A percentile compares a stretch with the other conserved stretches of the same genome.
Conservation (phyloP, 2,113 vertebrate genomes). For the Osmerus mordax region DNA sequence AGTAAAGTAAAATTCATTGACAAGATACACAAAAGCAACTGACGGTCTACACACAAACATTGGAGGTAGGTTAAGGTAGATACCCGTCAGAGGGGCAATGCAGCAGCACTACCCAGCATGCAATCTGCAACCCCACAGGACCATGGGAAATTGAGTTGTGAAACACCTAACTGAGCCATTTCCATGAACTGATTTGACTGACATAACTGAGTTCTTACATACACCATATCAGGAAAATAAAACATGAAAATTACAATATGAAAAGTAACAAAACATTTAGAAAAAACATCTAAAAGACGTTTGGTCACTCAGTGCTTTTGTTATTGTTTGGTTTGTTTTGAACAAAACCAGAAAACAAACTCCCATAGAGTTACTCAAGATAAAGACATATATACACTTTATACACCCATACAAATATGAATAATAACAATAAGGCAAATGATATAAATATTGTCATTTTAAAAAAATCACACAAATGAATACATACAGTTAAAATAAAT, state of each 20-base stretch:
- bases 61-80: conserved; percentile 70
- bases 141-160: conserved; percentile 48
- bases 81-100: conserved; percentile 63
- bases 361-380: conserved; percentile 56
- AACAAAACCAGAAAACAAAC: conserved; percentile 59
- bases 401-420: conserved; percentile 57
- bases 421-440: conserved; percentile 58
- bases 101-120: conserved; percentile 42
- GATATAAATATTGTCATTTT: conserved; percentile 72
- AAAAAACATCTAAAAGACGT: conserved; percentile 59
- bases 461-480: conserved; percentile 63
- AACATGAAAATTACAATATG: conserved; percentile 36
- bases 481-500: conserved; percentile 76
- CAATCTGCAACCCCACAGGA: conserved; percentile 54
- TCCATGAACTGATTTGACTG: conserved; percentile 45
- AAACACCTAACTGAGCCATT: conserved; percentile 38
- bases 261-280: conserved; percentile 45
- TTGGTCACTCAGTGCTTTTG: conserved; percentile 77
- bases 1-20: conserved; percentile 27
- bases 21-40: conserved; percentile 41
- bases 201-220: conserved; percentile 33
- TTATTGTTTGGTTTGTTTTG: conserved; percentile 51
- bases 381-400: conserved; percentile 67
- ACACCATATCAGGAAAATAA: conserved; percentile 32
- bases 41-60: conserved; percentile 60